A percentile compares a stretch with the other conserved stretches of the same genome.
These are phyloP conservation scores for Trypoxylon attenuatum DNA, from an alignment of 2,888 invertebrate species.

Conservation along the genomic window DNA sequence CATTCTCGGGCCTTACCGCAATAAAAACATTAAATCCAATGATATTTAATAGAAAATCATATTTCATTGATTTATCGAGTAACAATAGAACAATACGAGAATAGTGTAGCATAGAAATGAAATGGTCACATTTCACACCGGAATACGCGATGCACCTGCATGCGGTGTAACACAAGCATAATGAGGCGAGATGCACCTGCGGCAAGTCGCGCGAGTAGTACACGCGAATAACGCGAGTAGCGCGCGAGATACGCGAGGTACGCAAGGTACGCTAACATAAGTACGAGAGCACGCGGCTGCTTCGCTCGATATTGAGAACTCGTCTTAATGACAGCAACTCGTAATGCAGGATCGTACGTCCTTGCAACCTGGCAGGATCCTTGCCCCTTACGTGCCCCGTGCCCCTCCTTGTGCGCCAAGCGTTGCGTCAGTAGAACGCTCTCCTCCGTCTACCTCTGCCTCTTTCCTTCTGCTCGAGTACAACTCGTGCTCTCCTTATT, in stretches of 20 bases:
- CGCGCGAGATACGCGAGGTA: background rate
- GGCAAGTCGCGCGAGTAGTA: background rate
- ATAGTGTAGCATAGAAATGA: too few species aligned
- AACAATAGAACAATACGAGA: too few species aligned
- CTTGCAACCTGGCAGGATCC: constrained; percentile 71
- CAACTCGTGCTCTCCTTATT: background rate
- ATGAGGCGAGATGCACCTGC: constrained; percentile 42
- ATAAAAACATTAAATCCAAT: too few species aligned
- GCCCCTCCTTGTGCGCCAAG: background rate
- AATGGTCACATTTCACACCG: too few species aligned
- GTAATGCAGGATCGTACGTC: constrained; percentile 66
- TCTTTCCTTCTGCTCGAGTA: constrained; percentile 24
- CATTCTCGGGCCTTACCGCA: too few species aligned
- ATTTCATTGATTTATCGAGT: too few species aligned
- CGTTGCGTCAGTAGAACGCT: constrained; percentile 49
- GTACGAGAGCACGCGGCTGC: background rate
- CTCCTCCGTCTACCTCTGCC: constrained; percentile 19
- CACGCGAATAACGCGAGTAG: too few species aligned
- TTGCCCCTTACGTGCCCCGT: constrained; percentile 65
- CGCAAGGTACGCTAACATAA: background rate
- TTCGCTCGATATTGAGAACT: constrained; percentile 61
- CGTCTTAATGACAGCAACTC: constrained; percentile 60
- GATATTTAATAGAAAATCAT: too few species aligned
- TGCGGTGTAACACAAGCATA: background rate
- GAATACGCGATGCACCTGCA: background rate